Percentiles rank a stretch among this genome's conserved stretches.
Conservation (phyloP, 2,888 invertebrate species). For the Steinernema scapterisci region DNA sequence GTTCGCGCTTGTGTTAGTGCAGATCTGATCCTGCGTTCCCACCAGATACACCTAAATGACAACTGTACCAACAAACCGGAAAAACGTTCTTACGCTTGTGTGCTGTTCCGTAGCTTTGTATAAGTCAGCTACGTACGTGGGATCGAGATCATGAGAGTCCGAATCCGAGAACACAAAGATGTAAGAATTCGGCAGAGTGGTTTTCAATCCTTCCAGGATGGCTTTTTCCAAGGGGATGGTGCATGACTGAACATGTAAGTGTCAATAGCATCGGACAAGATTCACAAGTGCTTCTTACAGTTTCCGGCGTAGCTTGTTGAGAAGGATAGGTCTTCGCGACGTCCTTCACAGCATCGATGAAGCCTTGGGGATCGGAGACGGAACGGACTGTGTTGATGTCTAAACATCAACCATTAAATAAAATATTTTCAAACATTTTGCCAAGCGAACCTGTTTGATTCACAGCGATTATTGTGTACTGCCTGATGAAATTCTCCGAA, state of each 20-base stretch:
- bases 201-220: constrained; percentile 41
- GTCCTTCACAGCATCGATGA: constrained; percentile 46
- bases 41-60: constrained; percentile 31
- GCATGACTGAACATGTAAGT: constrained; percentile 41
- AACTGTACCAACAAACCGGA: neutral
- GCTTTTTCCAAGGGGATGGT: constrained; percentile 47
- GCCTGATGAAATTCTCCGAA: constrained; percentile 51
- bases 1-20: constrained; percentile 31
- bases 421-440: neutral
- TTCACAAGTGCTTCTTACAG: neutral
- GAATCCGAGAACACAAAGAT: constrained; percentile 58
- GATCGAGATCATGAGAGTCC: constrained; percentile 11
- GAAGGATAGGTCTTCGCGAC: constrained; percentile 35
- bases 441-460: constrained; percentile 43
- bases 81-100: neutral
- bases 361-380: constrained; percentile 40
- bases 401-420: constrained; percentile 6
- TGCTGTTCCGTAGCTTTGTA: neutral
- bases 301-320: constrained; percentile 20
- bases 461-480: constrained; percentile 48
- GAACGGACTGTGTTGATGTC: constrained; percentile 38
- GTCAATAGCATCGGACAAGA: neutral
- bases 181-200: constrained; percentile 46
- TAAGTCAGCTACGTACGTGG: neutral
- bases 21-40: constrained; percentile 19